phyloP scores from a whole-genome alignment of 2,113 vertebrate genomes.

The Tachysurus vachellii region DNA sequence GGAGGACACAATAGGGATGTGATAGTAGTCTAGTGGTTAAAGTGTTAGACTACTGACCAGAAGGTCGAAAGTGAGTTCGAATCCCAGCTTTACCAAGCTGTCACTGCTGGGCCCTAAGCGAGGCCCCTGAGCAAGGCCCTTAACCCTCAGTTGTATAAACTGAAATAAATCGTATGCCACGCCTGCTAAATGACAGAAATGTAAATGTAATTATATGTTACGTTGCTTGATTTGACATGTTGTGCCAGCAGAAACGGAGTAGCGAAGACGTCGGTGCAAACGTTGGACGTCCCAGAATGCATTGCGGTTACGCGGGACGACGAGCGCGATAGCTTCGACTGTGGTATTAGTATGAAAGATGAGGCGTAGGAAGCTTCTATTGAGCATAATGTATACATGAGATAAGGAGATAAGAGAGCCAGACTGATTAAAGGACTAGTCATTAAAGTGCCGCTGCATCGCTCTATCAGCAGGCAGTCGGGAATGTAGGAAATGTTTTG shows the following conservation, averaged over 20 bases:
- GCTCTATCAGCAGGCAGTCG: not conserved
- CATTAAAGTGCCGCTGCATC: not conserved
- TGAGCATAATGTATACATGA: not conserved
- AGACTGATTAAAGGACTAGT: not conserved
- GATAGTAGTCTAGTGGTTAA: too few relatives aligned
- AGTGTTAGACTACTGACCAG: too few relatives aligned
- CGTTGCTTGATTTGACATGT: too few relatives aligned
- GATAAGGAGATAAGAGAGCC: not conserved
- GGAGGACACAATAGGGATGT: not conserved
- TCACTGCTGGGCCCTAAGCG: not conserved
- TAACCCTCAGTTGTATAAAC: too few relatives aligned
- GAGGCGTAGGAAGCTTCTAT: not conserved
- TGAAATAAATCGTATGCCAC: too few relatives aligned
- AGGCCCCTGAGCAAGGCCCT: too few relatives aligned
- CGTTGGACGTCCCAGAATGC: not conserved
- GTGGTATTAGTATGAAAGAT: not conserved
- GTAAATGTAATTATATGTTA: too few relatives aligned
- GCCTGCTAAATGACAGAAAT: too few relatives aligned
- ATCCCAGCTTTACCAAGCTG: too few relatives aligned
- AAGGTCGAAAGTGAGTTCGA: too few relatives aligned
- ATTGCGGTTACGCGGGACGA: not conserved
- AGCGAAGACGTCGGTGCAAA: not conserved
- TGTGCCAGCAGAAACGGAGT: too few relatives aligned
- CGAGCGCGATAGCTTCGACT: not conserved
- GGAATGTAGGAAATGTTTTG: not conserved